A percentile compares a stretch with the other conserved stretches of the same genome.
Evolutionary conservation across 2,113 vertebrate genomes (phyloP).

Genomic region (Platysternon megacephalum): DNA sequence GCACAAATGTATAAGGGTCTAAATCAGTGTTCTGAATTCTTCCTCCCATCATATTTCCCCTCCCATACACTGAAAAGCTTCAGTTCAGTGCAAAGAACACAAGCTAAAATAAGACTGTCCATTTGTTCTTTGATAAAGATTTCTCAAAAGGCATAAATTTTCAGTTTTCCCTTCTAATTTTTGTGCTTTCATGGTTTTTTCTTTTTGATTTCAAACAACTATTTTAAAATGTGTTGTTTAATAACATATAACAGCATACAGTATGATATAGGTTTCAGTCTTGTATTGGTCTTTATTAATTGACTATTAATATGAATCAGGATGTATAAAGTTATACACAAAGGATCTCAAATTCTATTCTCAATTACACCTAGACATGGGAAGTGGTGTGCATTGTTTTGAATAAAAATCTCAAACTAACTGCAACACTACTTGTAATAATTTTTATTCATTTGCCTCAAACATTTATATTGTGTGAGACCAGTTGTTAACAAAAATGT

Average conservation of each 20-base stretch:
- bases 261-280: not conserved
- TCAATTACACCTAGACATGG: not conserved
- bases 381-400: not conserved
- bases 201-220: not conserved
- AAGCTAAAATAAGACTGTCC: conserved; percentile 25
- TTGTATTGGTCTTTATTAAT: not conserved
- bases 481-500: not conserved
- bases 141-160: not conserved
- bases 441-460: not conserved
- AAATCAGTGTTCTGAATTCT: conserved; percentile 24
- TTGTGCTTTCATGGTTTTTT: not conserved
- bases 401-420: not conserved
- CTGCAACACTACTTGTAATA: not conserved
- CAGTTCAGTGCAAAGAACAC: not conserved
- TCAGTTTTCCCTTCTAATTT: not conserved
- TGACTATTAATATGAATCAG: no score
- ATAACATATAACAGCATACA: not conserved
- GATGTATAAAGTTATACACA: not conserved
- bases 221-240: not conserved
- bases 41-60: not conserved
- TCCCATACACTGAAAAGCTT: not conserved
- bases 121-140: conserved; percentile 17
- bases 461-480: not conserved
- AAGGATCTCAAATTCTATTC: not conserved
- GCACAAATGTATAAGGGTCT: not conserved